Evolutionary conservation across 2,113 vertebrate genomes (phyloP).

Genomic region (Pica pica): DNA sequence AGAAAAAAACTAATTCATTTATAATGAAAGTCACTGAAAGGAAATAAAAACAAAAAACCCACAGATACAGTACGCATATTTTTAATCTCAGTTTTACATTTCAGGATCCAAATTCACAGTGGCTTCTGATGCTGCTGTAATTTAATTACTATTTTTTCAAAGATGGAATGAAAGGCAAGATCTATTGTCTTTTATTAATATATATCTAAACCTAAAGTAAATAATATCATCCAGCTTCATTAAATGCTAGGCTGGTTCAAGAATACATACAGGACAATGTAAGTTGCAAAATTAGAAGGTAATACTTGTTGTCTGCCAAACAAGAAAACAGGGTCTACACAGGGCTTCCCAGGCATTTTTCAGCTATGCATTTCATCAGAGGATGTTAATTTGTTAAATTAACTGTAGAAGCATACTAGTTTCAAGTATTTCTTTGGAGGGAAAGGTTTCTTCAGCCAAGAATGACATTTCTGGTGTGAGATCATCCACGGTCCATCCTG

Average conservation of each 20-base stretch:
- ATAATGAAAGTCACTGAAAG: background rate
- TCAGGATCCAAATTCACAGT: background rate
- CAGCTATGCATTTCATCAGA: background rate
- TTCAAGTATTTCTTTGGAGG: background rate
- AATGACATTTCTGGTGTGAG: background rate
- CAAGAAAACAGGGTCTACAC: background rate
- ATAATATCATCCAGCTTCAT: background rate
- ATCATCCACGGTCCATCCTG: accelerated
- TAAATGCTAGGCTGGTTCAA: background rate
- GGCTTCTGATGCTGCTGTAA: background rate
- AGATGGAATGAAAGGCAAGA: background rate
- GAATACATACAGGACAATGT: background rate
- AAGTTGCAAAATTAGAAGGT: background rate
- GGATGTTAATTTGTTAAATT: background rate
- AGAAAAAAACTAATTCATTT: constrained; percentile 38
- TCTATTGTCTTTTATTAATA: background rate
- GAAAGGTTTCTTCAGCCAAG: background rate
- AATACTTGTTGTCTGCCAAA: background rate
- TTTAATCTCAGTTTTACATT: background rate
- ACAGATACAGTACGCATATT: background rate
- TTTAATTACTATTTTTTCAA: background rate
- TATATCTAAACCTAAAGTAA: background rate
- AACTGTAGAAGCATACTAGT: background rate
- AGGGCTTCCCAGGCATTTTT: background rate
- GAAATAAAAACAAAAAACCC: background rate